Evolutionary conservation across 1,140 invertebrate genomes (phyloP).

Genomic region (Phthorimaea operculella): DNA sequence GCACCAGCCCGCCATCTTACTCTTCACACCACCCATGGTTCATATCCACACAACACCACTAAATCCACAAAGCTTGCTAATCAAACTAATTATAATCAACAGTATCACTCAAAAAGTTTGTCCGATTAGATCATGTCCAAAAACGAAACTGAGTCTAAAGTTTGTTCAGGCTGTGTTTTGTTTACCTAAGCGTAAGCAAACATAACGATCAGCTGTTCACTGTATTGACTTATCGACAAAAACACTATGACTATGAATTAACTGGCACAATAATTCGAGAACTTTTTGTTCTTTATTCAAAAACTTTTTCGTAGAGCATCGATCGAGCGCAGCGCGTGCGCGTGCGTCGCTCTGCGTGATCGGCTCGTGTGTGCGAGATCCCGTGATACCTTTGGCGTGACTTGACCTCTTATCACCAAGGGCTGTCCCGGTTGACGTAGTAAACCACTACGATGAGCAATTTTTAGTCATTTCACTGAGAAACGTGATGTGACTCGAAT

Average conservation of each 20-base stretch:
- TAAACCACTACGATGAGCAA: neutral
- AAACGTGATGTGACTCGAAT: too few relatives aligned
- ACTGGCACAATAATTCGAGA: too few relatives aligned
- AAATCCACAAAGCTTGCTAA: slow-evolving; percentile 3
- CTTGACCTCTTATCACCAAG: slow-evolving; percentile 53
- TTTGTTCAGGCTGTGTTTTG: slow-evolving; percentile 39
- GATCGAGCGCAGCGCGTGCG: slow-evolving; percentile 11
- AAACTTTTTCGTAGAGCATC: too few relatives aligned
- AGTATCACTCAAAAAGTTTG: slow-evolving; percentile 5
- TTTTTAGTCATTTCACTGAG: too few relatives aligned
- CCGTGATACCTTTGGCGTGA: slow-evolving; percentile 17
- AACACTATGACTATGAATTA: too few relatives aligned
- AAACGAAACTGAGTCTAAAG: slow-evolving; percentile 25
- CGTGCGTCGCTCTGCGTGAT: slow-evolving; percentile 41
- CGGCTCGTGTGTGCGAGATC: slow-evolving; percentile 33
- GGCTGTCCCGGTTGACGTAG: neutral
- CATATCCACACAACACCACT: slow-evolving; percentile 8
- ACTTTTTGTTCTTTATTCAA: too few relatives aligned
- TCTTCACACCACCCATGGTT: slow-evolving; percentile 44
- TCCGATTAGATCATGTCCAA: slow-evolving; percentile 37
- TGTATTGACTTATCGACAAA: too few relatives aligned
- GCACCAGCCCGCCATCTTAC: slow-evolving; percentile 35
- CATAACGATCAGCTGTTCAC: slow-evolving; percentile 27
- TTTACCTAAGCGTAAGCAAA: slow-evolving; percentile 39
- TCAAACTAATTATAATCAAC: neutral